phyloP scores from a whole-genome alignment of 2,888 invertebrate genomes.

The Lacanobia oleracea region DNA sequence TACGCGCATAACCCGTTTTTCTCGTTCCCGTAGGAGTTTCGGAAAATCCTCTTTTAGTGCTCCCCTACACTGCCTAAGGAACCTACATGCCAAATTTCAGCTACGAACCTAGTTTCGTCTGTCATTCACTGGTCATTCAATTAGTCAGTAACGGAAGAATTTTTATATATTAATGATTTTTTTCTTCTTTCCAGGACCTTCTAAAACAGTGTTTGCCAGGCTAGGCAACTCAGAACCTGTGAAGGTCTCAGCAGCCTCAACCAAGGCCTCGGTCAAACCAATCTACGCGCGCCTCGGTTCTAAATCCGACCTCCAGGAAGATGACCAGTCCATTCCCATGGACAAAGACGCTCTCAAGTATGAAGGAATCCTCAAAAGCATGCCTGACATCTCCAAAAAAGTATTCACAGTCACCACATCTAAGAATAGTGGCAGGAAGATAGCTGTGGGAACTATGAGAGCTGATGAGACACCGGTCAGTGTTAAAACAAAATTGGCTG shows the following conservation, averaged over 20 bases:
- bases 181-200: conserved; percentile 63
- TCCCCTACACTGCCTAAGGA: too few species aligned
- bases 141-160: too few species aligned
- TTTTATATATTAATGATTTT: too few species aligned
- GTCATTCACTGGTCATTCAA: too few species aligned
- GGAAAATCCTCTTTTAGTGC: too few species aligned
- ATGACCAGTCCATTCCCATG: conserved; percentile 73
- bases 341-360: conserved; percentile 85
- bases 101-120: too few species aligned
- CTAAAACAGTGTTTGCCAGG: conserved; percentile 83
- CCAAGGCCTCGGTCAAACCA: conserved; percentile 75
- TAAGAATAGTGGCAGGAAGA: conserved; percentile 79
- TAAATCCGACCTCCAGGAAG: conserved; percentile 68
- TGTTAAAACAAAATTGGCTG: conserved; percentile 83
- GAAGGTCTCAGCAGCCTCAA: conserved; percentile 53
- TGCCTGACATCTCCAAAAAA: conserved; percentile 70
- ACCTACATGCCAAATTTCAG: too few species aligned
- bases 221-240: conserved; percentile 80
- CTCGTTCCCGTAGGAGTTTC: too few species aligned
- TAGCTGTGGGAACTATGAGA: conserved; percentile 84
- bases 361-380: conserved; percentile 85
- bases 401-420: conserved; percentile 80
- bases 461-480: conserved; percentile 86
- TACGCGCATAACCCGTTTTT: too few species aligned
- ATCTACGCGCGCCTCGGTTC: conserved; percentile 84